Evolutionary conservation across 2,113 vertebrate species (phyloP).

Genomic region (Hippocampus comes): DNA sequence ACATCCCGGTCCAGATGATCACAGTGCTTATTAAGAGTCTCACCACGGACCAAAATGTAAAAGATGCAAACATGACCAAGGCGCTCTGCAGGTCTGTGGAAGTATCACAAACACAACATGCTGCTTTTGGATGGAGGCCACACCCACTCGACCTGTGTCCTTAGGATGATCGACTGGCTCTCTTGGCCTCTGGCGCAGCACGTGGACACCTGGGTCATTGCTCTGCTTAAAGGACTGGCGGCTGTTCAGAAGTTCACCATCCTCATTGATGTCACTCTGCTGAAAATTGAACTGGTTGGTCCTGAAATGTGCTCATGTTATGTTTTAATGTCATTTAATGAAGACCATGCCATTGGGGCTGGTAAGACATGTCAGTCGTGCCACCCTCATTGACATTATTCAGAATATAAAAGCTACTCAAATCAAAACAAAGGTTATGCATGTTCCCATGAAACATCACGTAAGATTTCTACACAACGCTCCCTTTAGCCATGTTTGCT

Average conservation of each 20-base stretch:
- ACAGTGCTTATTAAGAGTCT: constrained; percentile 97
- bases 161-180: constrained; percentile 98
- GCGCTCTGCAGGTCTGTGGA: constrained; percentile 85
- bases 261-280: constrained; percentile 95
- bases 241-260: constrained; percentile 99
- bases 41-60: constrained; percentile 94
- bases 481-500: neutral
- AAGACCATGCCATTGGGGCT: neutral
- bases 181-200: constrained; percentile 97
- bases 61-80: constrained; percentile 95
- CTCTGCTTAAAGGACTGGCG: constrained; percentile 91
- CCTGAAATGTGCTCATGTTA: neutral
- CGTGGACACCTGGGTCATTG: constrained; percentile 95
- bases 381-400: neutral
- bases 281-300: constrained; percentile 94
- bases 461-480: too few species aligned
- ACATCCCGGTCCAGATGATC: constrained; percentile 98
- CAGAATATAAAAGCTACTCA: neutral
- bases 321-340: neutral
- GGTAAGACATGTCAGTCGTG: neutral
- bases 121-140: neutral
- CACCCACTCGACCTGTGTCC: constrained; percentile 3
- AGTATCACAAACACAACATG: neutral
- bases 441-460: too few species aligned
- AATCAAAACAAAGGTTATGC: neutral